These are phyloP conservation scores for Cinara cedri DNA, from an alignment of 2,888 invertebrate species.

Conservation along the genomic window DNA sequence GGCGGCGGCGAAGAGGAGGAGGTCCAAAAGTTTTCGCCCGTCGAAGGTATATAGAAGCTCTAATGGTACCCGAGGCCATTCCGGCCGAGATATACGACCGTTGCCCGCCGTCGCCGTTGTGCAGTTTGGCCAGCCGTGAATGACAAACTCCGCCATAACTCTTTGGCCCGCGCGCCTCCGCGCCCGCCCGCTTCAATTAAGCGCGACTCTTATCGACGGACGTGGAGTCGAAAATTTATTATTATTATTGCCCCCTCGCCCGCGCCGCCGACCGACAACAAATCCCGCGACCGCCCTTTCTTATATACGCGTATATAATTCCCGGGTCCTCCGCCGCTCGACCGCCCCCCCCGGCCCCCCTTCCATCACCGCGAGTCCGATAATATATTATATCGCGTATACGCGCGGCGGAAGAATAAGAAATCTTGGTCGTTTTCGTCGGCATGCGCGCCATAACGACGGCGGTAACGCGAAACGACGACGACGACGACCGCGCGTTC, in stretches of 20 bases:
- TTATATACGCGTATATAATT: constrained; percentile 4
- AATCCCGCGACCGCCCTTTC: neutral
- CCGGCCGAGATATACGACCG: constrained; percentile 55
- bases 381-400: neutral
- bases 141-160: constrained; percentile 58
- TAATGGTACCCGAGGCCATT: constrained; percentile 57
- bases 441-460: neutral
- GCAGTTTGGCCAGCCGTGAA: constrained; percentile 57
- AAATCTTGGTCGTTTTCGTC: constrained; percentile 30
- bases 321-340: neutral
- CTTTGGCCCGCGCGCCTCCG: constrained; percentile 60
- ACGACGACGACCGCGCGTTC: constrained; percentile 20
- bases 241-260: constrained; percentile 43
- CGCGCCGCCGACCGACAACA: neutral
- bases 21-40: constrained; percentile 55
- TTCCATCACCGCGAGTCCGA: too few relatives aligned
- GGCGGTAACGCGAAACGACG: constrained; percentile 4
- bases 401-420: constrained; percentile 15
- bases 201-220: constrained; percentile 56
- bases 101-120: constrained; percentile 44
- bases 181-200: constrained; percentile 56
- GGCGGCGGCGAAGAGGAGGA: neutral
- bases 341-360: neutral
- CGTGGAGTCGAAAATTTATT: constrained; percentile 52
- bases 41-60: constrained; percentile 56